Conservation (phyloP, 2,797 vertebrate species). For the Trichosurus vulpecula region DNA sequence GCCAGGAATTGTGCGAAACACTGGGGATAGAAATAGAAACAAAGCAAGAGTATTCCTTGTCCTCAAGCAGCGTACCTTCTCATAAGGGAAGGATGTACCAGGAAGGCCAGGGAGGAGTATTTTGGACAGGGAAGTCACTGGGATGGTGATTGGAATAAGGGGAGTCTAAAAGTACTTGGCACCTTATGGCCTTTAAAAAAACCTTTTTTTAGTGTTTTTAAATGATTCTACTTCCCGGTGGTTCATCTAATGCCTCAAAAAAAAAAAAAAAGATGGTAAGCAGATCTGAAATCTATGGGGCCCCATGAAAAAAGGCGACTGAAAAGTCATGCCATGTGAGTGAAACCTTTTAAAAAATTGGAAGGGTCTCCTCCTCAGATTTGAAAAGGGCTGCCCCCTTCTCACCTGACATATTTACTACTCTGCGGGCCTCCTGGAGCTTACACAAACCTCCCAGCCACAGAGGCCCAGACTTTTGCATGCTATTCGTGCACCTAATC, state of each 20-base stretch:
- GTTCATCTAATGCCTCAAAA: constrained; percentile 75
- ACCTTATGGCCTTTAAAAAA: constrained; percentile 58
- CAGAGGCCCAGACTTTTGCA: constrained; percentile 75
- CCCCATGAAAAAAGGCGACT: constrained; percentile 81
- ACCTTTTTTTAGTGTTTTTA: constrained; percentile 81
- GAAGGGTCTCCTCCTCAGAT: constrained; percentile 80
- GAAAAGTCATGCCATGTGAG: constrained; percentile 83
- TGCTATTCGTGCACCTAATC: constrained; percentile 83
- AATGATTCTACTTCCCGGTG: constrained; percentile 73
- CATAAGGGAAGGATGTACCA: neutral
- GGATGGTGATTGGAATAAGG: constrained; percentile 53
- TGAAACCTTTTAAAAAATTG: constrained; percentile 84
- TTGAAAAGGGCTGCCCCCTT: constrained; percentile 80
- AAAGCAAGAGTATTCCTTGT: neutral
- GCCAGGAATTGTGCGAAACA: neutral
- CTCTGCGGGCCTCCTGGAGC: constrained; percentile 73
- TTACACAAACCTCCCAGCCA: constrained; percentile 80
- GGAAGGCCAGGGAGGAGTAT: neutral
- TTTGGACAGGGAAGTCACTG: neutral
- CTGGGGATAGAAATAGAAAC: neutral
- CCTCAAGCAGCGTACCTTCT: neutral
- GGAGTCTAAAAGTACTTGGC: constrained; percentile 56
- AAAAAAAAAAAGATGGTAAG: constrained; percentile 75
- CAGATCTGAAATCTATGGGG: constrained; percentile 78
- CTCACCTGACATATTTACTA: constrained; percentile 83